Base-by-base conservation (phyloP, 2,113 vertebrate species). In the Morone saxatilis region DNA sequence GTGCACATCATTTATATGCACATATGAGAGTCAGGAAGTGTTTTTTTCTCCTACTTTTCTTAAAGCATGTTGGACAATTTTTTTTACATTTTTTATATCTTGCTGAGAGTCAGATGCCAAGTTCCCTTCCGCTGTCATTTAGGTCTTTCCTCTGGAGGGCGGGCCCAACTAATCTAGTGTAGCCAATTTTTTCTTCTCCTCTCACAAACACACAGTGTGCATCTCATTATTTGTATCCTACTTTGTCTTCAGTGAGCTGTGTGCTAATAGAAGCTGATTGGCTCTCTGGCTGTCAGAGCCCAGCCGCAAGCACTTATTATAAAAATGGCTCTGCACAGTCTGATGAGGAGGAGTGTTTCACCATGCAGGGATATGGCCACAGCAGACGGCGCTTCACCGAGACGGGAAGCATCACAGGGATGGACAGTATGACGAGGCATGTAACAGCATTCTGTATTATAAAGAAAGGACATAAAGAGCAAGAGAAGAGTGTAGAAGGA, bases 151-250 rank as follows among this genome's bases (percentile, higher is more conserved):
- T 31, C 31, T 31, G 31, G 31, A 31, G 31, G 31, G 31, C 2
- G 31, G 31, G 31, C 31, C 31, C 31, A 31, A 16, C 22, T 62
- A 62, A 50, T 47, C 6, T 19, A 61, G 31, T 36, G 16, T 51
- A 50, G 40, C 80, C 16, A 8, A 66, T 47, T 71, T 76, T 86
- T 63, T 19, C 41, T 43, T 57, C 14, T 61, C 22, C 13, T 68
- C 68, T 54, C 51, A 40, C 41, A 79, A 57, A 78, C 74, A 71
- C 47, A 86, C 16, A 72, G 45, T 16, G 40, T n/a, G 80, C 53
- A 84, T 90, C 76, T 87, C 86, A 92, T 91, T 90, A 86, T 36
- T 70, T 51, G n/a, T 62, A 80, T 69, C 80, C 69, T 76, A 50
- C 66, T 68, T 79, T 78, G 77, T 71, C 74, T 68, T 82, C 82